Conservation (phyloP, 30 jellyfish, hydroid and myxozoan genomes). For the Hydra vulgaris region DNA sequence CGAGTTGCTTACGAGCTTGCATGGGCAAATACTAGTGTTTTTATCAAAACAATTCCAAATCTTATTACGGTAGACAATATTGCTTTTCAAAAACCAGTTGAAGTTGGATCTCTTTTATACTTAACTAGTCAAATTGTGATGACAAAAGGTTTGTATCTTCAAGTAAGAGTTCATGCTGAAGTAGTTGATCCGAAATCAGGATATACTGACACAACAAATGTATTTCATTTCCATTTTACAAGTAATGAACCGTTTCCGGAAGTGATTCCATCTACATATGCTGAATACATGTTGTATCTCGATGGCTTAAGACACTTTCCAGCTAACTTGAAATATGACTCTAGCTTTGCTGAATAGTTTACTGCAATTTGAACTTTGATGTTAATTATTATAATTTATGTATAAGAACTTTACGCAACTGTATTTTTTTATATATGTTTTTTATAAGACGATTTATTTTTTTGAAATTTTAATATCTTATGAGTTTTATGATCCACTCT, state of each 20-base stretch:
- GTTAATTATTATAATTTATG: too few species aligned
- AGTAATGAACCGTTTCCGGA: constrained; percentile 50
- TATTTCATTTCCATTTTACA: constrained; percentile 62
- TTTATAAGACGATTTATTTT: too few species aligned
- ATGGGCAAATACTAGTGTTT: constrained; percentile 85
- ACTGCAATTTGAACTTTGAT: too few species aligned
- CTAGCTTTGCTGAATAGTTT: too few species aligned
- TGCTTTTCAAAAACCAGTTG: constrained; percentile 75
- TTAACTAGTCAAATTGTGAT: constrained; percentile 78
- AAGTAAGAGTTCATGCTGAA: constrained; percentile 82
- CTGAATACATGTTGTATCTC: constrained; percentile 79
- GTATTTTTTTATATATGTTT: too few species aligned
- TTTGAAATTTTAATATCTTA: too few species aligned
- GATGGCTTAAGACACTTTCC: constrained; percentile 65
- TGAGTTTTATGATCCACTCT: too few species aligned
- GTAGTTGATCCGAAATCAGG: constrained; percentile 76
- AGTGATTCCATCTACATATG: constrained; percentile 76
- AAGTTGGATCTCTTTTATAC: constrained; percentile 82
- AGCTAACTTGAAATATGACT: not conserved
- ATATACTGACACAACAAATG: constrained; percentile 63
- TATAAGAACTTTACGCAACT: too few species aligned
- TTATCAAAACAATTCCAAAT: constrained; percentile 55
- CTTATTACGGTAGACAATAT: constrained; percentile 64
- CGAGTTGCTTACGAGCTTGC: constrained; percentile 90
- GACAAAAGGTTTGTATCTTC: constrained; percentile 59